A percentile compares a stretch with the other conserved stretches of the same genome.
Conservation (phyloP, 1,140 invertebrate species). For the Lycorma delicatula region DNA sequence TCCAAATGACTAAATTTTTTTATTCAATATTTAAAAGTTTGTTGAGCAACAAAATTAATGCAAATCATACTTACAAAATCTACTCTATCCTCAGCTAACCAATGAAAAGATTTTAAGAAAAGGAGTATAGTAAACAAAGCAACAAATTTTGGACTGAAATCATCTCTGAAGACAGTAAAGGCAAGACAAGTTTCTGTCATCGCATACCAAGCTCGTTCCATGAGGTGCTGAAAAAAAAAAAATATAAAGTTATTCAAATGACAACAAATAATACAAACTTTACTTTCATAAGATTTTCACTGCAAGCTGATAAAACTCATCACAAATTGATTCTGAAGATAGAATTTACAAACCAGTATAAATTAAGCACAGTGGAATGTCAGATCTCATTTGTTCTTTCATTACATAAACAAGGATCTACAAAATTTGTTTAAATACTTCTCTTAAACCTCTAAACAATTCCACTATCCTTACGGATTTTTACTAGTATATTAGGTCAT, state of each 20-base stretch:
- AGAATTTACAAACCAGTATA: no score
- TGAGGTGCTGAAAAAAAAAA: constrained; percentile 72
- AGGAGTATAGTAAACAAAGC: constrained; percentile 93
- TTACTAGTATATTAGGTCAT: no score
- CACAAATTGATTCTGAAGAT: background rate
- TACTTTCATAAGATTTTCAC: background rate
- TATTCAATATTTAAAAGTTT: no score
- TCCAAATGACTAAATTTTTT: no score
- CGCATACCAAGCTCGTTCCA: constrained; percentile 98
- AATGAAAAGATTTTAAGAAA: constrained; percentile 99
- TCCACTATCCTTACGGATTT: no score
- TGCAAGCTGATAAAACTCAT: background rate
- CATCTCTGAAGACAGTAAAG: constrained; percentile 98
- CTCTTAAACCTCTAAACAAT: no score
- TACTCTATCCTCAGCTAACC: constrained; percentile 97
- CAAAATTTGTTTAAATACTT: no score
- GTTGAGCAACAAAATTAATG: constrained; percentile 1
- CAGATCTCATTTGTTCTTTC: no score
- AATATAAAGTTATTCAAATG: constrained; percentile 12
- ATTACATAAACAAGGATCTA: no score
- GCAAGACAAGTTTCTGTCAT: constrained; percentile 97
- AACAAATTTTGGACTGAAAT: constrained; percentile 98
- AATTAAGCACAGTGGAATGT: no score
- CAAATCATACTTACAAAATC: constrained; percentile 82
- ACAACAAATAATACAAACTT: no score